phyloP scores from a whole-genome alignment of 2,797 vertebrate species.

The Microcaecilia unicolor region DNA sequence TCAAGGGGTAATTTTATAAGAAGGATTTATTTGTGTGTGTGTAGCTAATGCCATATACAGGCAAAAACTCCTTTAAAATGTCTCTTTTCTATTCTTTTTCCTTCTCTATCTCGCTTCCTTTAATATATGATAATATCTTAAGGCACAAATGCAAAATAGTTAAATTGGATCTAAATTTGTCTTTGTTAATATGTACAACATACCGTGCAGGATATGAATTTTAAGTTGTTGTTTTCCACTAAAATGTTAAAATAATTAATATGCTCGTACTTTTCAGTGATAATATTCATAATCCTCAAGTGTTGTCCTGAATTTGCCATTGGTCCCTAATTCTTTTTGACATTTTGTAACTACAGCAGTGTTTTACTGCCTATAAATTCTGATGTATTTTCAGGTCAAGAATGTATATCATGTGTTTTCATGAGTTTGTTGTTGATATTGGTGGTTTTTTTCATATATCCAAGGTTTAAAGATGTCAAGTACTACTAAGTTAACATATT shows the following conservation, averaged over 20 bases:
- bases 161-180: slow-evolving; percentile 26
- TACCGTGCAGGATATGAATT: slow-evolving; percentile 20
- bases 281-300: slow-evolving; percentile 5
- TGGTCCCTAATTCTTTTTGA: neutral
- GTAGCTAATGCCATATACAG: no score
- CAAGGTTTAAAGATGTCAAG: neutral
- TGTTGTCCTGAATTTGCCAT: neutral
- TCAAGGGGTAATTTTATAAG: no score
- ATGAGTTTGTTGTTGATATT: no score
- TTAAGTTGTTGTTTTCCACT: slow-evolving; percentile 17
- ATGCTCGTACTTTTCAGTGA: slow-evolving; percentile 9
- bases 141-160: slow-evolving; percentile 23
- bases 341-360: neutral
- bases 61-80: no score
- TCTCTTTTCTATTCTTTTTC: no score
- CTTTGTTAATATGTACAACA: slow-evolving; percentile 33
- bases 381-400: neutral
- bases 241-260: slow-evolving; percentile 31
- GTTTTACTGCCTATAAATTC: neutral
- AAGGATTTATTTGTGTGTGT: no score
- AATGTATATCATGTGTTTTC: neutral
- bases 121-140: slow-evolving; percentile 14
- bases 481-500: neutral
- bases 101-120: slow-evolving; percentile 1
- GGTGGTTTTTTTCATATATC: neutral